Percentiles rank a stretch among this genome's conserved stretches.
phyloP scores from a whole-genome alignment of 2,113 vertebrate genomes.

The Leucopternis melanops region DNA sequence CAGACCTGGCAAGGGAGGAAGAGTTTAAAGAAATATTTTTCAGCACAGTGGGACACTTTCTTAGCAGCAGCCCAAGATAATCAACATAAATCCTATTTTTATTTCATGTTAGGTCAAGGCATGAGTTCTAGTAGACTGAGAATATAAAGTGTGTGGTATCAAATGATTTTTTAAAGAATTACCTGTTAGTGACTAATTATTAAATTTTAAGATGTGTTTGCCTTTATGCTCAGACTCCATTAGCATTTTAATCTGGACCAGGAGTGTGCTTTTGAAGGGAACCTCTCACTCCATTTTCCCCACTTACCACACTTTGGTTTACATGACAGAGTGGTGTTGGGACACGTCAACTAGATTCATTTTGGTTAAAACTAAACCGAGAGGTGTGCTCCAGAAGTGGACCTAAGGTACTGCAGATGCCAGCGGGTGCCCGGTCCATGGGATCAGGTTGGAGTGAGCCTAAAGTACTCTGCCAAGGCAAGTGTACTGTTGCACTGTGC shows the following conservation, averaged over 20 bases:
- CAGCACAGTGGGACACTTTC: background rate
- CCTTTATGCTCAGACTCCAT: background rate
- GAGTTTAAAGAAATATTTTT: background rate
- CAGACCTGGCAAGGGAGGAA: background rate
- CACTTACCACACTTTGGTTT: background rate
- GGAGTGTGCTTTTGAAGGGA: fast-evolving
- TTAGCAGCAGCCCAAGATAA: background rate
- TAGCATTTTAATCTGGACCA: background rate
- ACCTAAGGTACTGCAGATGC: background rate
- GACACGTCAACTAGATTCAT: background rate
- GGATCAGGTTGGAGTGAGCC: background rate
- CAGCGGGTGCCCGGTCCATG: background rate
- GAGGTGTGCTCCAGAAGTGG: background rate
- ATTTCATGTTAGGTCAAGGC: background rate
- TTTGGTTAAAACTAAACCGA: background rate
- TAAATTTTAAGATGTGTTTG: background rate
- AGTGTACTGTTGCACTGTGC: fast-evolving
- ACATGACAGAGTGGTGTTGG: background rate
- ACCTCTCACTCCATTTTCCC: background rate
- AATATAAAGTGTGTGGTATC: background rate
- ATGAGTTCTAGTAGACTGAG: background rate
- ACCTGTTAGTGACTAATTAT: background rate
- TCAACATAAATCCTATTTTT: background rate
- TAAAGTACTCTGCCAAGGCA: too few relatives aligned
- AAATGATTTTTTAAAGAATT: background rate